Conservation (phyloP, 2,797 vertebrate genomes). For the Neoniphon sammara region DNA sequence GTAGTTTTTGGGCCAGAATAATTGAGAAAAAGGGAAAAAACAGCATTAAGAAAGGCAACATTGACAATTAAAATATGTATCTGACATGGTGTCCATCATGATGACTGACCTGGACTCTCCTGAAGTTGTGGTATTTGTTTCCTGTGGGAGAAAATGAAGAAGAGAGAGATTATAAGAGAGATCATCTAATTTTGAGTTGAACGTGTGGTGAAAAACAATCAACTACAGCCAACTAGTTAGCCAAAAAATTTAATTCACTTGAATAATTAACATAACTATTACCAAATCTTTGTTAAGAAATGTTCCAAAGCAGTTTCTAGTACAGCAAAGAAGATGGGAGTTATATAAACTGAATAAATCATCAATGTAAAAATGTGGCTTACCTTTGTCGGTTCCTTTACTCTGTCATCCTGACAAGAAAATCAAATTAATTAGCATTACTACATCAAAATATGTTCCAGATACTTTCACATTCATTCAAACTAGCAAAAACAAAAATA, state of each 20-base stretch:
- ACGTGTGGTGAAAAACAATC: too few relatives aligned
- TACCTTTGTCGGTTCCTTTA: constrained; percentile 74
- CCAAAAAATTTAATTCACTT: too few relatives aligned
- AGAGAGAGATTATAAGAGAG: not conserved
- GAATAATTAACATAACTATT: too few relatives aligned
- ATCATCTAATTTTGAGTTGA: too few relatives aligned
- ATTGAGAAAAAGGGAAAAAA: not conserved
- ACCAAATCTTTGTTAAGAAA: not conserved
- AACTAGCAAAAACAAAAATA: too few relatives aligned
- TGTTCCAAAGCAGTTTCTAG: not conserved
- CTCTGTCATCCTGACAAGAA: constrained; percentile 81
- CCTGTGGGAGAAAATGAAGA: constrained; percentile 52
- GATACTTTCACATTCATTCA: constrained; percentile 10
- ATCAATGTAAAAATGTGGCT: constrained; percentile 17
- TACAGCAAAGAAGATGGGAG: not conserved
- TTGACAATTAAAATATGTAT: not conserved
- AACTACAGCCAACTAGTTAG: not conserved
- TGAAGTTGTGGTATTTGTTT: constrained; percentile 47
- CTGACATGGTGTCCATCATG: not conserved
- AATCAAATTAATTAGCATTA: constrained; percentile 21
- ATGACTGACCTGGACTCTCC: constrained; percentile 74
- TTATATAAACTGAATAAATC: not conserved
- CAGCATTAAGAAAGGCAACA: not conserved
- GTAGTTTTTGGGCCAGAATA: not conserved
- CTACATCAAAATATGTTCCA: not conserved